Conservation (phyloP, 2,888 invertebrate species). For the Gonocerus acuteangulatus region DNA sequence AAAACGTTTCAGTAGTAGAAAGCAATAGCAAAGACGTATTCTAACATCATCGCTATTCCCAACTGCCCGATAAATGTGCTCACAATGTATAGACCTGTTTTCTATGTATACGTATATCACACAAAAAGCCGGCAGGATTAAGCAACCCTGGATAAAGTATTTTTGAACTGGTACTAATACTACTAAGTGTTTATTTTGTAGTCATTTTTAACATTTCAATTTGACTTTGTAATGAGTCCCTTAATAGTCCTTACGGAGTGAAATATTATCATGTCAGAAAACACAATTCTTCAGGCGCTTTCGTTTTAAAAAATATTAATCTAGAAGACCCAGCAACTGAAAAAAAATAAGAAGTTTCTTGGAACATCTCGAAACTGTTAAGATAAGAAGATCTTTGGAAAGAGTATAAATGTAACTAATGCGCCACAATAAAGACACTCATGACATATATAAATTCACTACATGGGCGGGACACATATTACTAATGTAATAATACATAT, state of each 20-base stretch:
- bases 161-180: too few relatives aligned
- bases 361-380: neutral
- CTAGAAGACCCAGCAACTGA: neutral
- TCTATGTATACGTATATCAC: too few relatives aligned
- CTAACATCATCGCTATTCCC: too few relatives aligned
- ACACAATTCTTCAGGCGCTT: neutral
- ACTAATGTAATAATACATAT: conserved; percentile 1
- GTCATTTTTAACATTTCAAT: neutral
- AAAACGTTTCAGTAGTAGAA: too few relatives aligned
- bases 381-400: neutral
- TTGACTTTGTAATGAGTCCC: neutral
- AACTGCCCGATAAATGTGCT: too few relatives aligned
- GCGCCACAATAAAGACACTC: neutral
- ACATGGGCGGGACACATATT: neutral
- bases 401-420: neutral
- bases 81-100: too few relatives aligned
- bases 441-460: neutral
- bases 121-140: too few relatives aligned
- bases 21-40: too few relatives aligned
- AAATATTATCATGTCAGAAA: neutral
- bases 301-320: neutral
- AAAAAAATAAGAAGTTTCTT: neutral
- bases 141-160: too few relatives aligned
- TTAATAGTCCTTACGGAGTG: neutral
- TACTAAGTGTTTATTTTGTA: too few relatives aligned